Evolutionary conservation across 2,888 invertebrate species (phyloP).

Genomic region (Zaprionus bogoriensis): DNA sequence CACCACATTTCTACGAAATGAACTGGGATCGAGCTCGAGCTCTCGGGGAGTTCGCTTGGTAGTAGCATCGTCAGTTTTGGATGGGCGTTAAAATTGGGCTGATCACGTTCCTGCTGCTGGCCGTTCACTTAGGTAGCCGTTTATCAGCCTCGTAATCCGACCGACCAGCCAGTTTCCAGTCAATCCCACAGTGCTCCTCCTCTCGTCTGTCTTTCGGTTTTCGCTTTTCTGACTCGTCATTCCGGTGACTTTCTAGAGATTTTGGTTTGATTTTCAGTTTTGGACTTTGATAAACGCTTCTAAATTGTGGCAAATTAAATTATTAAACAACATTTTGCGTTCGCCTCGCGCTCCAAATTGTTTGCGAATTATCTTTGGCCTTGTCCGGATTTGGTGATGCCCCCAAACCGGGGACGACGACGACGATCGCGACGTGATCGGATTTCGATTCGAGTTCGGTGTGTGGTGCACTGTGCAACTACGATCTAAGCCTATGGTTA

Average conservation of each 20-base stretch:
- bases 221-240: constrained; percentile 47
- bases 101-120: constrained; percentile 79
- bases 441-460: not conserved
- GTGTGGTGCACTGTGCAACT: not conserved
- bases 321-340: constrained; percentile 78
- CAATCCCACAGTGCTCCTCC: constrained; percentile 48
- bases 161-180: not conserved
- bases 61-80: constrained; percentile 70
- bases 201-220: too few relatives aligned
- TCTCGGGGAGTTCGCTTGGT: constrained; percentile 21
- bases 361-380: constrained; percentile 78
- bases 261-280: constrained; percentile 27
- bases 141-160: constrained; percentile 71
- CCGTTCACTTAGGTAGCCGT: constrained; percentile 76
- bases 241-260: not conserved
- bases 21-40: constrained; percentile 9
- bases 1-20: constrained; percentile 72
- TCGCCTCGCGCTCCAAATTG: constrained; percentile 70
- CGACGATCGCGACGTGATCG: constrained; percentile 11
- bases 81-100: constrained; percentile 82
- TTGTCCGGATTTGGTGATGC: constrained; percentile 70
- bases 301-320: constrained; percentile 82
- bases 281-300: constrained; percentile 80
- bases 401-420: too few relatives aligned
- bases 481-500: constrained; percentile 32